Base-by-base conservation (phyloP, 1,140 invertebrate species). In the Caerostris darwini region DNA sequence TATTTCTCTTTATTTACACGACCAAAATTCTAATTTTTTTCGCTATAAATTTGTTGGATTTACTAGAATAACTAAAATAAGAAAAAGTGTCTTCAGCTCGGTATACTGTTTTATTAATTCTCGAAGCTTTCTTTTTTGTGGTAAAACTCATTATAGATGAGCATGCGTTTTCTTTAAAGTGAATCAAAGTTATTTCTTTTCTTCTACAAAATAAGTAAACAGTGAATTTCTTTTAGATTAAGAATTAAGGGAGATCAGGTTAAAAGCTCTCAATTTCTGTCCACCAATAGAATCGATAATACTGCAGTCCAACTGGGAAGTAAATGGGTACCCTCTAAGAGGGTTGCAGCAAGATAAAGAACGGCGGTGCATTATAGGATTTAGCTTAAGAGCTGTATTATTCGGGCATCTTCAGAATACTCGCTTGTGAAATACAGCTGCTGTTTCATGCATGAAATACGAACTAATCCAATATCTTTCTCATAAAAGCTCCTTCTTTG, bases 371-470 rank as follows among this genome's bases (percentile, higher is more conserved):
- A 67, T 67, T 67, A 67, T 67, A n/a, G 17, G 61, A 67, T 67
- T 67, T 67, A 67, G 61, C n/a, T 67, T 67, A 67, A 67, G 61
- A 67, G 10, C 61, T 67, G 61, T n/a, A 67, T 67, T 67, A 14
- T 14, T 6, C 14, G 61, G n/a, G 10, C n/a, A 0, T n/a, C 61
- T 67, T n/a, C 17, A 67, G 17, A 6, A n/a, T 2, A 67, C 12
- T 67, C 61, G 5, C n/a, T n/a, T 67, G 61, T 6, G 61, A 67
- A 67, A n/a, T 67, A n/a, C 14, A 67, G n/a, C 61, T n/a, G 17
- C 61, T 67, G 61, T 17, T 67, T 6, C 34, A 34, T 34, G 34
- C 34, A 34, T 34, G 34, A 34, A 34, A 34, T 34, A 2, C 34
- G 34, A 34, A 34, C 34, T 34, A 34, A 34, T 34, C 34, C 34